A percentile compares a stretch with the other conserved stretches of the same genome.
These are phyloP conservation scores for Tachypleus tridentatus DNA, from an alignment of 1,140 invertebrate species.

Conservation along the genomic window DNA sequence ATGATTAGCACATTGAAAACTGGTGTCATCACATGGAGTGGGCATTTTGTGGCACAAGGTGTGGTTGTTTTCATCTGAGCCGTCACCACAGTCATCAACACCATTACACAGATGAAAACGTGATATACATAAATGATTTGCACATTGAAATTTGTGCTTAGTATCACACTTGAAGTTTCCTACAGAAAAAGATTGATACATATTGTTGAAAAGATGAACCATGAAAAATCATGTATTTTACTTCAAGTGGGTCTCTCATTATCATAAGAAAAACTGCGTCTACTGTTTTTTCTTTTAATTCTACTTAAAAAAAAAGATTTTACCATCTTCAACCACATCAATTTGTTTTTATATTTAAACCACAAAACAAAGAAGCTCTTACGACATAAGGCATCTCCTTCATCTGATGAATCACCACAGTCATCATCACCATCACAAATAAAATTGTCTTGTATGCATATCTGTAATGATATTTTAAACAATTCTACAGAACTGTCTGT, in stretches of 20 bases:
- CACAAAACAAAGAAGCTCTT: too few relatives aligned
- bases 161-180: conserved; percentile 25
- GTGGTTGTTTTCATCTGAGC: conserved; percentile 88
- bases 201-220: too few relatives aligned
- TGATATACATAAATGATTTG: conserved; percentile 79
- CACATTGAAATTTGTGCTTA: conserved; percentile 64
- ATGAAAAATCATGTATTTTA: too few relatives aligned
- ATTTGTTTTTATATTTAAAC: too few relatives aligned
- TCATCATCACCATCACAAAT: conserved; percentile 80
- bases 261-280: too few relatives aligned
- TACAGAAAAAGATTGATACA: too few relatives aligned
- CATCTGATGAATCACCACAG: conserved; percentile 82
- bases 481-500: too few relatives aligned
- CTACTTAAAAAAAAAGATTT: too few relatives aligned
- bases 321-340: too few relatives aligned
- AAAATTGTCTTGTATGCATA: conserved; percentile 74
- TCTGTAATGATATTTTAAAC: conserved; percentile 34
- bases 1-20: conserved; percentile 80
- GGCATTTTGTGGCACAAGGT: conserved; percentile 49
- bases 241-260: too few relatives aligned
- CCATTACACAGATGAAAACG: conserved; percentile 68
- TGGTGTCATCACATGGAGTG: conserved; percentile 66
- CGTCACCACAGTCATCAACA: conserved; percentile 85
- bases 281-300: too few relatives aligned
- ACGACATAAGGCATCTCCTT: conserved; percentile 59